Conservation (phyloP, 2,113 vertebrate genomes). For the Pedetes capensis region DNA sequence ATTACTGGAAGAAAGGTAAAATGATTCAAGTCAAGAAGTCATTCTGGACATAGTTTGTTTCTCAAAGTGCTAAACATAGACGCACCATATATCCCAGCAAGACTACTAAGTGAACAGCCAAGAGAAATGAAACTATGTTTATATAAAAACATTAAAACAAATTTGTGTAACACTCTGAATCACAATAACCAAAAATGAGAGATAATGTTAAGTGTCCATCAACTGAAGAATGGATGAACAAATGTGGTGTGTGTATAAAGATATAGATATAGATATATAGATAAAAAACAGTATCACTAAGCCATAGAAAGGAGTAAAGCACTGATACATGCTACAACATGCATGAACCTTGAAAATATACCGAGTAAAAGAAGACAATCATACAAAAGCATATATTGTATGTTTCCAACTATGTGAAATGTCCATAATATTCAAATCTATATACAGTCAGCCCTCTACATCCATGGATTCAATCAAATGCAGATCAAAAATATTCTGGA, state of each 20-base stretch:
- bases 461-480: neutral
- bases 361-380: neutral
- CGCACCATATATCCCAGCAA: neutral
- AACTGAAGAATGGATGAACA: neutral
- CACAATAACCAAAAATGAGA: neutral
- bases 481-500: neutral
- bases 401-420: neutral
- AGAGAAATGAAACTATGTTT: neutral
- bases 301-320: neutral
- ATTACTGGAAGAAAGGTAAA: neutral
- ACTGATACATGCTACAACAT: neutral
- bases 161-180: neutral
- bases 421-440: neutral
- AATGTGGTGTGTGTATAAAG: no score
- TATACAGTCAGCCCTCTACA: neutral
- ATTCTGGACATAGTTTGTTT: neutral
- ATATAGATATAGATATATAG: no score
- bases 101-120: neutral
- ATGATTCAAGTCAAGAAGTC: neutral
- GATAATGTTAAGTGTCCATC: neutral
- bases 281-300: neutral
- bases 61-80: neutral
- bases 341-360: neutral
- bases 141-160: neutral
- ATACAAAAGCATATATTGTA: neutral